Conservation (phyloP, 2,888 invertebrate species). For the Eupithecia exiguata region DNA sequence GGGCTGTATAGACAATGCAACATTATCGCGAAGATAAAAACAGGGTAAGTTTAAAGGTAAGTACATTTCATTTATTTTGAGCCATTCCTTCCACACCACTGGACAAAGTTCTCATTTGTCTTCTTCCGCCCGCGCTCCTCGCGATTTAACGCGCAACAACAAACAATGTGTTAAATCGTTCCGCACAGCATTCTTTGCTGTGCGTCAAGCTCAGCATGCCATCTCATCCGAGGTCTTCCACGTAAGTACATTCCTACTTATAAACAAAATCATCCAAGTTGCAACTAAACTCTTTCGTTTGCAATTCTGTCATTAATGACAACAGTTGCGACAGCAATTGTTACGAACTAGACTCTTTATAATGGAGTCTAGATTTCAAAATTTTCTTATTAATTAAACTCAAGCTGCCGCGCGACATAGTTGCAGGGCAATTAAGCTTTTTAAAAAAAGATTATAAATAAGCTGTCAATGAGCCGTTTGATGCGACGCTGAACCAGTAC, state of each 20-base stretch:
- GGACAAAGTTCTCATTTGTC: too few relatives aligned
- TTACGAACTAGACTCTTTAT: too few relatives aligned
- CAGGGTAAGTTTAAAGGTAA: background rate
- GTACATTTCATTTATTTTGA: background rate
- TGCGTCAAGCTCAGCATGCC: background rate
- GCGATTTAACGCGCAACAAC: too few relatives aligned
- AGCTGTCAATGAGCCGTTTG: too few relatives aligned
- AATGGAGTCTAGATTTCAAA: too few relatives aligned
- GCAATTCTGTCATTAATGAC: background rate
- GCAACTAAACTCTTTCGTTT: too few relatives aligned
- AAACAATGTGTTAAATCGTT: background rate
- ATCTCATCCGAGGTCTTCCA: background rate
- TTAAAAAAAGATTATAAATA: too few relatives aligned
- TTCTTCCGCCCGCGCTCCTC: too few relatives aligned
- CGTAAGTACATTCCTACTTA: background rate
- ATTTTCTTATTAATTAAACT: too few relatives aligned
- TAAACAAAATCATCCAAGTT: background rate
- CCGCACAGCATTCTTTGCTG: too few relatives aligned
- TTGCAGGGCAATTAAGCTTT: background rate
- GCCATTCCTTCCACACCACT: too few relatives aligned
- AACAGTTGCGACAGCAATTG: background rate
- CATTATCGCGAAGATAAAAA: background rate
- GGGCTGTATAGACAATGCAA: slow-evolving; percentile 9
- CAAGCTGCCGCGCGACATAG: background rate
- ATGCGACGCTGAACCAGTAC: background rate